Evolutionary conservation across 2,888 invertebrate genomes (phyloP).

Genomic region (Oscheius sp.): DNA sequence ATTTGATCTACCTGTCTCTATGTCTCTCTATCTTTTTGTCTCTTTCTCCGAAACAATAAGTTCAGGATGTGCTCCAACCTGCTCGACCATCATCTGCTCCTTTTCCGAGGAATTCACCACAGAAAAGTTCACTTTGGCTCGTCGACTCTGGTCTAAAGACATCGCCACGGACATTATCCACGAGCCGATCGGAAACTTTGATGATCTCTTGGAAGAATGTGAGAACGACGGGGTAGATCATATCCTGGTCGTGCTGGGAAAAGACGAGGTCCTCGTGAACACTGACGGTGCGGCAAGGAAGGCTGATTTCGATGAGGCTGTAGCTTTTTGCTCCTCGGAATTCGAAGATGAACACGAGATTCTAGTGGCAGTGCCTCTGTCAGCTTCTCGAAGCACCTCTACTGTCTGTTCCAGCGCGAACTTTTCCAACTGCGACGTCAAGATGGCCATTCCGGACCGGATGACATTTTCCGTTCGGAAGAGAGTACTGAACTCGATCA

Average conservation of each 20-base stretch:
- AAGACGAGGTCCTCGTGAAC: conserved; percentile 24
- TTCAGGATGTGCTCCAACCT: conserved; percentile 9
- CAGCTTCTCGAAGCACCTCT: not conserved
- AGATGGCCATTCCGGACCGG: conserved; percentile 15
- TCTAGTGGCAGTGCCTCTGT: not conserved
- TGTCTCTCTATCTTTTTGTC: too few relatives aligned
- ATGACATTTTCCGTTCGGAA: conserved; percentile 5
- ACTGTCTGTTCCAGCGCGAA: conserved; percentile 13
- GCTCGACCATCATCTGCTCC: conserved; percentile 42
- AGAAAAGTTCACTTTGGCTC: conserved; percentile 46
- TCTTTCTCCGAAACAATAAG: too few relatives aligned
- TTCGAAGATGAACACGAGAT: conserved; percentile 22
- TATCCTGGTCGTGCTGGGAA: conserved; percentile 36
- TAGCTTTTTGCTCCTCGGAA: not conserved
- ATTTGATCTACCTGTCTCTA: too few relatives aligned
- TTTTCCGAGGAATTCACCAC: conserved; percentile 24
- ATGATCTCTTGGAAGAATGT: conserved; percentile 39
- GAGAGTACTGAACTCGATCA: conserved; percentile 18
- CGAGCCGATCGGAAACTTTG: conserved; percentile 35
- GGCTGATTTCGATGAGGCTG: conserved; percentile 1
- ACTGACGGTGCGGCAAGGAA: conserved; percentile 1
- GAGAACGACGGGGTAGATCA: conserved; percentile 22
- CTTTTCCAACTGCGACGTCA: conserved; percentile 30
- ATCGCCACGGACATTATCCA: conserved; percentile 46
- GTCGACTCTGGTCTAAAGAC: conserved; percentile 32